phyloP scores from a whole-genome alignment of 2,113 vertebrate genomes.

The Paralichthys olivaceus region DNA sequence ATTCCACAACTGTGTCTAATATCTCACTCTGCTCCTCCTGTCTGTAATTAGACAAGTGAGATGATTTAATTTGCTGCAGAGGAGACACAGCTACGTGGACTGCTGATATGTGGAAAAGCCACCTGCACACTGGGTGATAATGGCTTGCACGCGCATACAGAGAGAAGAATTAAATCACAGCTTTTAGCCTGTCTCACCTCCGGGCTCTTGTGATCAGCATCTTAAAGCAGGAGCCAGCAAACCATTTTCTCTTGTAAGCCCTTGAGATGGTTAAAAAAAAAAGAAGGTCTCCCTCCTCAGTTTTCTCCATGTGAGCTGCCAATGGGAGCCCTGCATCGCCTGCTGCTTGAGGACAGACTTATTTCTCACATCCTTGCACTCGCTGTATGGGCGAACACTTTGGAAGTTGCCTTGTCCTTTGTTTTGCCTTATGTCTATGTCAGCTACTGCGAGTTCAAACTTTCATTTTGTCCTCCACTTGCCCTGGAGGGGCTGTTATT shows the following conservation, averaged over 20 bases:
- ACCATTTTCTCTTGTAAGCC: slow-evolving; percentile 36
- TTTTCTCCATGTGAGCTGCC: slow-evolving; percentile 48
- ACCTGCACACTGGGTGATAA: slow-evolving; percentile 52
- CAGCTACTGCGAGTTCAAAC: slow-evolving; percentile 20
- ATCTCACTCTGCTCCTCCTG: slow-evolving; percentile 42
- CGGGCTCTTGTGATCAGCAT: slow-evolving; percentile 71
- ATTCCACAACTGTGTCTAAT: slow-evolving; percentile 28
- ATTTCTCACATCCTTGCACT: slow-evolving; percentile 42
- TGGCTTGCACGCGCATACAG: slow-evolving; percentile 43
- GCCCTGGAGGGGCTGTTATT: slow-evolving; percentile 2
- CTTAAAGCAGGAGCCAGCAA: slow-evolving; percentile 57
- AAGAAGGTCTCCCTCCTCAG: slow-evolving; percentile 18
- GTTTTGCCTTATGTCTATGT: slow-evolving; percentile 29
- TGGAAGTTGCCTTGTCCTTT: slow-evolving; percentile 51
- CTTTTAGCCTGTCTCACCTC: slow-evolving; percentile 54
- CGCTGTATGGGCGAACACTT: slow-evolving; percentile 41
- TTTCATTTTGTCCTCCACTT: slow-evolving; percentile 38
- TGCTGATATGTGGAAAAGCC: slow-evolving; percentile 38
- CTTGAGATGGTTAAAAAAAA: slow-evolving; percentile 3
- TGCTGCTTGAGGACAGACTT: slow-evolving; percentile 47
- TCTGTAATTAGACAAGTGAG: slow-evolving; percentile 69
- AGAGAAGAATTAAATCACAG: slow-evolving; percentile 72
- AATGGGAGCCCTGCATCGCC: slow-evolving; percentile 31
- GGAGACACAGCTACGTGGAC: slow-evolving; percentile 27
- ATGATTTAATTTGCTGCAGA: slow-evolving; percentile 69